These are phyloP conservation scores for Craseonycteris thonglongyai DNA, from an alignment of 2,113 vertebrate species.

Conservation along the genomic window DNA sequence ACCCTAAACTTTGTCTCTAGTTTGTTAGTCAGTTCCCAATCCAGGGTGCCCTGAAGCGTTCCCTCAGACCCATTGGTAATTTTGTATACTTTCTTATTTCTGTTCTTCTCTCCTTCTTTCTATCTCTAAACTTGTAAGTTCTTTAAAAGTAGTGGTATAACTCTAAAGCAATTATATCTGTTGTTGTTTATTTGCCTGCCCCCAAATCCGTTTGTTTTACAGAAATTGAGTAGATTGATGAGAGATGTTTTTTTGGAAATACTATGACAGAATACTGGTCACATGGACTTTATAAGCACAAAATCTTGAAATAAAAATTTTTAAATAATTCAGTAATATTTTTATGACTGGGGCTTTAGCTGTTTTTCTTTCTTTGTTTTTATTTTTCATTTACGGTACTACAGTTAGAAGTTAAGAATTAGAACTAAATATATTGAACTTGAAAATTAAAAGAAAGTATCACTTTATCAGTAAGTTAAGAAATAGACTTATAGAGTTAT, in stretches of 20 bases:
- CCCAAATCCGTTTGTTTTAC: neutral
- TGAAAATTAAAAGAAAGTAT: neutral
- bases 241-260: constrained; percentile 12
- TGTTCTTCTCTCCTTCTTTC: neutral
- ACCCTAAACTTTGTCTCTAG: neutral
- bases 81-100: neutral
- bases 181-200: neutral
- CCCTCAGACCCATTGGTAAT: neutral
- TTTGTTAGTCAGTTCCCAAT: neutral
- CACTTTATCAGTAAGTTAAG: neutral
- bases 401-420: neutral
- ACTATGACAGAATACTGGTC: neutral
- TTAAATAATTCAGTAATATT: neutral
- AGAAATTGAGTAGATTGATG: neutral
- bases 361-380: too few species aligned
- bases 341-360: neutral
- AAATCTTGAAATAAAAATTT: neutral
- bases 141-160: neutral
- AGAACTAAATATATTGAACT: neutral
- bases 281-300: neutral
- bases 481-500: neutral
- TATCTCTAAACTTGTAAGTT: neutral
- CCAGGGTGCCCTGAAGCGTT: neutral
- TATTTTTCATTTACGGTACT: too few species aligned
- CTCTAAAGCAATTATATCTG: neutral